A percentile compares a stretch with the other conserved stretches of the same genome.
Conservation (phyloP, 2,113 vertebrate genomes). For the Psammodynastes pulverulentus region DNA sequence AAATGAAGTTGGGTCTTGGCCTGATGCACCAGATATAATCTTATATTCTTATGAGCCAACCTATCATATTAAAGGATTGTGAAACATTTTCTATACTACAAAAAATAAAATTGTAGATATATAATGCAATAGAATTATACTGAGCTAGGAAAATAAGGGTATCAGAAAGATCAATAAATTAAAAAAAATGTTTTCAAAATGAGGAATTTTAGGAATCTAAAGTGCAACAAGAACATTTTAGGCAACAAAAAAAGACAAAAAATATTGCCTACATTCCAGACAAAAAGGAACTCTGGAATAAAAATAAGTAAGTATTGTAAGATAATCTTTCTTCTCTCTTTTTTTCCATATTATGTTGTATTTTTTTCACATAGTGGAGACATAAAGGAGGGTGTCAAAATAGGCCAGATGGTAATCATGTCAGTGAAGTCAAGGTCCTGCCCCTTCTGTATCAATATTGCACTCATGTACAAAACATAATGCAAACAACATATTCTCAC, state of each 20-base stretch:
- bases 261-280: background rate
- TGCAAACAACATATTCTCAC: background rate
- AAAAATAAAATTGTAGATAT: background rate
- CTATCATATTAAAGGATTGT: background rate
- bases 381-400: background rate
- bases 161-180: background rate
- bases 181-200: background rate
- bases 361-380: background rate
- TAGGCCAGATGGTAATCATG: background rate
- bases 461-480: background rate
- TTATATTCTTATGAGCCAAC: background rate
- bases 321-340: background rate
- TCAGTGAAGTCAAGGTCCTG: background rate
- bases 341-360: background rate
- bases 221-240: background rate
- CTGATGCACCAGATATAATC: background rate
- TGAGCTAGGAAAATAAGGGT: background rate
- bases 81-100: background rate
- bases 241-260: background rate
- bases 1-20: background rate
- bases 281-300: background rate
- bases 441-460: background rate
- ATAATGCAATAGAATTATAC: background rate
- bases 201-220: background rate
- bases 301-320: background rate